Evolutionary conservation across 2,888 invertebrate genomes (phyloP), one percentile per base, ranked within the genome.

Genomic region (Neocrepidodera transversa): DNA sequence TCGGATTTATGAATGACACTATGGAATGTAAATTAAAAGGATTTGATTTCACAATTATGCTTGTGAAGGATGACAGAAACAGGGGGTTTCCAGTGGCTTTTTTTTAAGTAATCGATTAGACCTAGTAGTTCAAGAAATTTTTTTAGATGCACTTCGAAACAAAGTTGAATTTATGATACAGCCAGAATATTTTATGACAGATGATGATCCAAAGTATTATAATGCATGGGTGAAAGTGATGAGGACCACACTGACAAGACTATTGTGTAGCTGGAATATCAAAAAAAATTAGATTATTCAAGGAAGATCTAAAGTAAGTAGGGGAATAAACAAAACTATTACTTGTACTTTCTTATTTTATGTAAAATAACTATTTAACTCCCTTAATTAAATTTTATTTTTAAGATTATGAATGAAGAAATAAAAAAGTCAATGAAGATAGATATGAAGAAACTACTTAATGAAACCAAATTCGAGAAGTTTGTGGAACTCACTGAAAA

Each of bases 131-230:
- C 65, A 67, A 52, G 60, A 63, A 40, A 17, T 63, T 40, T 65
- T 72, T 70, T 64, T 61, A 23, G 16, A 35, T 5, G 65, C 60
- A 14, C 40, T 65, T n/a, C 20, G 23, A 40, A 17, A 56, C 2
- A 64, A 60, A 53, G 7, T 62, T 17, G 51, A 36, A 16, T 26
- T 18, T 26, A 48, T 20, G 3, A 2, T 65, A 6, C 11, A 49
- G 18, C 40, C 64, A 1, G 53, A 63, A 14, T 65, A 64, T 48
- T 52, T 67, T 16, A 67, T 64, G 64, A 65, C 36, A 6, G 63
- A 65, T 52, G 64, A 67, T 14, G 66, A 64, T 49, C 35, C 56
- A 11, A 66, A 67, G 36, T 66, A 66, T 32, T 59, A 58, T 32
- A 63, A 64, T 36, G 62, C 52, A 20, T 65, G 56, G 59, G 26